These are phyloP conservation scores for Sarcophilus harrisii DNA, from an alignment of 2,797 vertebrate species.

Conservation along the genomic window DNA sequence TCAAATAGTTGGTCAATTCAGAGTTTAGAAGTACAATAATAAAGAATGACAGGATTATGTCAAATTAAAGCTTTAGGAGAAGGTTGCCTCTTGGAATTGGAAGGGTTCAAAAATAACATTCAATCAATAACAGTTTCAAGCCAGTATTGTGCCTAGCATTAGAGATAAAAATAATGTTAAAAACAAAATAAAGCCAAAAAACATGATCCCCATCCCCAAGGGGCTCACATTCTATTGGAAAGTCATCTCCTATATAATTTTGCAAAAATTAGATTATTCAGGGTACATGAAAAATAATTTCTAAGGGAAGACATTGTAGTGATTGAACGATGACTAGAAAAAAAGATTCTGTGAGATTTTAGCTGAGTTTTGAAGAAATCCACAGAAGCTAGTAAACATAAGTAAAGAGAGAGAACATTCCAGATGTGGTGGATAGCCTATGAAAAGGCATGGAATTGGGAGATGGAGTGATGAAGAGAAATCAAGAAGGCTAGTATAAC, in stretches of 20 bases:
- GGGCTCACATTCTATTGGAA: background rate
- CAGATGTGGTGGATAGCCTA: background rate
- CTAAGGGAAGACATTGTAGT: background rate
- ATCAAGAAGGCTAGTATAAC: background rate
- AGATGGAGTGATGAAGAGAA: background rate
- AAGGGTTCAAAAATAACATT: conserved; percentile 48
- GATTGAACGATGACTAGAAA: background rate
- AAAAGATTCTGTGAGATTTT: background rate
- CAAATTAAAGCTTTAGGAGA: conserved; percentile 24
- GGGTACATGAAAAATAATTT: background rate
- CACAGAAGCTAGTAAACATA: background rate
- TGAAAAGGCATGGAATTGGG: background rate
- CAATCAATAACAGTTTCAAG: background rate
- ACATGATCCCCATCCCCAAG: background rate
- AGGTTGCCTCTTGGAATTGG: background rate
- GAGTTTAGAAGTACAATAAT: background rate
- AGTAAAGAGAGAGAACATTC: background rate
- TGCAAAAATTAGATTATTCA: background rate
- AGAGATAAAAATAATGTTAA: background rate
- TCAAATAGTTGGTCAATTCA: background rate
- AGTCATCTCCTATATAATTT: background rate
- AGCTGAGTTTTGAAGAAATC: background rate
- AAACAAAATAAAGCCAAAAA: background rate
- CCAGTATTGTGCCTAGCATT: background rate
- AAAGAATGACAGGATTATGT: conserved; percentile 27